These are phyloP conservation scores for Argentina silus DNA, from an alignment of 2,797 vertebrate genomes.

Conservation along the genomic window DNA sequence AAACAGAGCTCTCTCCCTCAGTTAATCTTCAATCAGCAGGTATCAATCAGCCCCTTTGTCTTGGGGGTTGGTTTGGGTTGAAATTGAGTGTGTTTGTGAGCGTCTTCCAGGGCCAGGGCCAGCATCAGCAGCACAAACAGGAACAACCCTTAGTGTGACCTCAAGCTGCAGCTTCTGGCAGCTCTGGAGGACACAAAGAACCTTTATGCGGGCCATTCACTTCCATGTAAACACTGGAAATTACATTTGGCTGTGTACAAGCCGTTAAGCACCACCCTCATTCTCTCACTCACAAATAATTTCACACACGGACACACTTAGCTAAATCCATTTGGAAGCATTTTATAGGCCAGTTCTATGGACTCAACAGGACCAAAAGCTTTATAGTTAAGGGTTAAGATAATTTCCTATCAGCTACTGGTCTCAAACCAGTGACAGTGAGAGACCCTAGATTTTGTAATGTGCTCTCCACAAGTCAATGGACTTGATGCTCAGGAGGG, in stretches of 20 bases:
- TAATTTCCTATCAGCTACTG: not conserved
- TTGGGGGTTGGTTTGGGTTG: constrained; percentile 26
- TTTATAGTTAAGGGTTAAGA: no score
- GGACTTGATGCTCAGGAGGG: not conserved
- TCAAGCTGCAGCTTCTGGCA: constrained; percentile 33
- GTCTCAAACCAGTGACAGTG: not conserved
- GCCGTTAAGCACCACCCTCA: constrained; percentile 27
- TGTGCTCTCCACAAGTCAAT: no score
- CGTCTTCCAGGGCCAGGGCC: constrained; percentile 20
- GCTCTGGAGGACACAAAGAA: constrained; percentile 64
- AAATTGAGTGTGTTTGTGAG: constrained; percentile 21
- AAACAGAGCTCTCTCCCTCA: not conserved
- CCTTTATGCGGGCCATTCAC: constrained; percentile 58
- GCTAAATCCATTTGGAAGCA: constrained; percentile 3
- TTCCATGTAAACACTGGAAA: constrained; percentile 52
- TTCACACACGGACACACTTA: constrained; percentile 19
- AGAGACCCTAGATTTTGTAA: no score
- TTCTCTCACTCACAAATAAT: constrained; percentile 29
- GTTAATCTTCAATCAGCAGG: not conserved
- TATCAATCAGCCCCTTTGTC: constrained; percentile 34
- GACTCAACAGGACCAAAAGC: not conserved
- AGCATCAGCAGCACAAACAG: constrained; percentile 51
- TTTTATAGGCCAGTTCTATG: not conserved
- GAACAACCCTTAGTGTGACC: constrained; percentile 54
- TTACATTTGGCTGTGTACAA: constrained; percentile 48